A percentile compares a stretch with the other conserved stretches of the same genome.
Conservation (phyloP, 2,113 vertebrate genomes). For the Cinclus mexicanus region DNA sequence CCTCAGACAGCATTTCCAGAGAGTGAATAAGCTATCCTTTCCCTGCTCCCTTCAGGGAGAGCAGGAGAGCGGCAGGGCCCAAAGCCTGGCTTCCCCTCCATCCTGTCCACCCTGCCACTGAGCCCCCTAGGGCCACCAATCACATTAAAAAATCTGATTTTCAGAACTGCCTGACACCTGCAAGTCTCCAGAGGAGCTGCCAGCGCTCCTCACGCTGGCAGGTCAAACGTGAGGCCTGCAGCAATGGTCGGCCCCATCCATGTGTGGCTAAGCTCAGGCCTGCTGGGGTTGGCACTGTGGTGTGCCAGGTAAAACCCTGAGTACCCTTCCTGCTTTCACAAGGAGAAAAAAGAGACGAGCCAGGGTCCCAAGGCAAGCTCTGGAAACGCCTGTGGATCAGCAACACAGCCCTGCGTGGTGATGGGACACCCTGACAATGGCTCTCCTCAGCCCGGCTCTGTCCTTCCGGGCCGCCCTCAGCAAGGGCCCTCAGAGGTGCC, state of each 20-base stretch:
- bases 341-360: no score
- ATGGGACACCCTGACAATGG: rapidly evolving
- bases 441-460: rapidly evolving
- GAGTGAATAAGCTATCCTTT: background rate
- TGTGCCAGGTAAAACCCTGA: background rate
- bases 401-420: rapidly evolving
- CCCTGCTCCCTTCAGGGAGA: background rate
- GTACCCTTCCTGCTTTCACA: background rate
- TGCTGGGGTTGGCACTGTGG: no score
- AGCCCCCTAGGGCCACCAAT: background rate
- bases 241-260: rapidly evolving
- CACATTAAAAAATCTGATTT: background rate
- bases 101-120: background rate
- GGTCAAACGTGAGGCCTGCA: background rate
- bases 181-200: background rate
- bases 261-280: rapidly evolving
- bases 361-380: background rate
- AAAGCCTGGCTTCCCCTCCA: background rate
- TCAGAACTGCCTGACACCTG: background rate
- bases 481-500: background rate
- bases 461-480: background rate
- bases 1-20: background rate
- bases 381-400: background rate
- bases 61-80: rapidly evolving
- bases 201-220: rapidly evolving